Evolutionary conservation across 1,140 invertebrate species (phyloP).

Genomic region (Acromyrmex heyeri): DNA sequence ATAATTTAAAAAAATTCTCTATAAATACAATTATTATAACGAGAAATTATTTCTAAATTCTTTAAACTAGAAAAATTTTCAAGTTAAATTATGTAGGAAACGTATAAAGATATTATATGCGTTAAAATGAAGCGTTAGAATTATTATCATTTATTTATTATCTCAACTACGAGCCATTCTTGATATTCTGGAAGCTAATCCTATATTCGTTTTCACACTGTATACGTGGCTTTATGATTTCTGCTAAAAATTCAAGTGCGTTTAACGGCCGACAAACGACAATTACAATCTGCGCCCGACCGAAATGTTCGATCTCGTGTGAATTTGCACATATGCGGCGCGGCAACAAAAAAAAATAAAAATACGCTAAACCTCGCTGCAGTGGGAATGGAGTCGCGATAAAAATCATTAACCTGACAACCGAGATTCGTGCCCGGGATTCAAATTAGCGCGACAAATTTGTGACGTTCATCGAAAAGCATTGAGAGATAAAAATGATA

Average conservation of each 20-base stretch:
- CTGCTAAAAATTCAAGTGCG: slow-evolving; percentile 39
- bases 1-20: too few relatives aligned
- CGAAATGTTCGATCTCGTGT: slow-evolving; percentile 41
- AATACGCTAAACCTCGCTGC: slow-evolving; percentile 17
- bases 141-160: slow-evolving; percentile 13
- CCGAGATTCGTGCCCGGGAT: slow-evolving; percentile 17
- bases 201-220: slow-evolving; percentile 43
- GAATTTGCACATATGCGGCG: slow-evolving; percentile 37
- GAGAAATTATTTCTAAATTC: too few relatives aligned
- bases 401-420: slow-evolving; percentile 56
- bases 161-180: neutral
- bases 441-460: slow-evolving; percentile 36
- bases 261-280: slow-evolving; percentile 55
- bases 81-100: neutral
- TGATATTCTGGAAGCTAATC: slow-evolving; percentile 21
- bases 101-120: neutral
- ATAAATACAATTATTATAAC: too few relatives aligned
- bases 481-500: slow-evolving; percentile 20
- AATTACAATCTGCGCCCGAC: slow-evolving; percentile 29
- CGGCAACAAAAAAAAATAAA: neutral
- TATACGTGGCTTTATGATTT: slow-evolving; percentile 25
- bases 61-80: neutral
- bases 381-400: slow-evolving; percentile 42
- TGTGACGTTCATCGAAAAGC: neutral
- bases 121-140: neutral